Evolutionary conservation across 2,888 invertebrate species (phyloP).

Genomic region (Lepidochitona cinerea): DNA sequence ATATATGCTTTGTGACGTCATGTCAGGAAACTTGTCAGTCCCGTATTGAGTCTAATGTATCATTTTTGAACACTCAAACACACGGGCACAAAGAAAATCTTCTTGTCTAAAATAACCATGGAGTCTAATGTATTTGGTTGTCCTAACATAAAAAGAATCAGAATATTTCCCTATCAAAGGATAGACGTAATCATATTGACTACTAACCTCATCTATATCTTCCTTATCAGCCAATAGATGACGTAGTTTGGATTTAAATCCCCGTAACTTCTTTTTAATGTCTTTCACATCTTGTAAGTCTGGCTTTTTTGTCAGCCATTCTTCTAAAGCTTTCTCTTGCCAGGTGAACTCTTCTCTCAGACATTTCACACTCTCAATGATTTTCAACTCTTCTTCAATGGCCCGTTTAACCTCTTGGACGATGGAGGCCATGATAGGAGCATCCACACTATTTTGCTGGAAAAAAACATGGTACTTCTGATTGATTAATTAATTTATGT

Average conservation of each 20-base stretch:
- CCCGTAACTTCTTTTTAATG: slow-evolving; percentile 18
- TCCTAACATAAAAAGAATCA: too few relatives aligned
- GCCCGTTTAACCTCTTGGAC: slow-evolving; percentile 4
- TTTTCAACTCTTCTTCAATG: slow-evolving; percentile 5
- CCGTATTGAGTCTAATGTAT: too few relatives aligned
- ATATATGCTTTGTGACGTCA: too few relatives aligned
- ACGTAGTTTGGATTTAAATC: slow-evolving; percentile 26
- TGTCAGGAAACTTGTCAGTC: too few relatives aligned
- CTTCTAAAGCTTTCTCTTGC: not conserved
- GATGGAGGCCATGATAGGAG: not conserved
- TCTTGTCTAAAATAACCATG: too few relatives aligned
- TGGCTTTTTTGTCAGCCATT: slow-evolving; percentile 22
- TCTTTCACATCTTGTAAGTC: slow-evolving; percentile 7
- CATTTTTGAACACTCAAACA: too few relatives aligned
- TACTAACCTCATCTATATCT: slow-evolving; percentile 27
- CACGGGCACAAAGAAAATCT: too few relatives aligned
- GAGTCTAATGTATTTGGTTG: too few relatives aligned
- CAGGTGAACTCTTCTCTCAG: slow-evolving; percentile 9
- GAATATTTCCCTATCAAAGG: too few relatives aligned
- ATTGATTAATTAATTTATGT: too few relatives aligned
- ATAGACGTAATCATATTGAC: not conserved
- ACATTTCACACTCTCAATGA: slow-evolving; percentile 7
- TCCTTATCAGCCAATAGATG: slow-evolving; percentile 29
- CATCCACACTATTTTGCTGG: not conserved
- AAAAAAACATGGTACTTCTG: too few relatives aligned